Percentiles rank a stretch among this genome's conserved stretches.
Conservation (phyloP, 2,888 invertebrate genomes). For the Venustoraphidia nigricollis region DNA sequence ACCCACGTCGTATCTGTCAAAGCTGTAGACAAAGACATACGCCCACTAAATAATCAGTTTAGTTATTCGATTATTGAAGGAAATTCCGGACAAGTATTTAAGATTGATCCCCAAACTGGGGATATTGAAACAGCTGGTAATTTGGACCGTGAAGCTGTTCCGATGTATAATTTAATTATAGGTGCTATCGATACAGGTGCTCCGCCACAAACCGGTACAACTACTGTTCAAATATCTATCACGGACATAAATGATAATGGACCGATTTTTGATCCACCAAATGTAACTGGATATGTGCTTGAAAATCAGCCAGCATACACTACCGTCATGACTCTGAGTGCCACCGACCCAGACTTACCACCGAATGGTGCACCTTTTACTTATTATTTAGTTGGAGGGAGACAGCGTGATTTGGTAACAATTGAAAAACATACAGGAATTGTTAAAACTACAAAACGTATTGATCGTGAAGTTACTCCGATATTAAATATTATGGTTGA, state of each 20-base stretch:
- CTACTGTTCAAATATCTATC: constrained; percentile 63
- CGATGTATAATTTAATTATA: constrained; percentile 58
- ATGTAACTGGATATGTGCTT: constrained; percentile 58
- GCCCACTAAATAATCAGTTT: constrained; percentile 82
- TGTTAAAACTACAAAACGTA: constrained; percentile 57
- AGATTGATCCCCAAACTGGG: constrained; percentile 74
- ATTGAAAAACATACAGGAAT: constrained; percentile 69
- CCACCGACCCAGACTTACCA: constrained; percentile 77
- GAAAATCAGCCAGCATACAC: constrained; percentile 81
- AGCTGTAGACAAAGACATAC: constrained; percentile 82
- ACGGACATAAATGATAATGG: constrained; percentile 89
- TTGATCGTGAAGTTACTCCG: constrained; percentile 71
- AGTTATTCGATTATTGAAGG: constrained; percentile 79
- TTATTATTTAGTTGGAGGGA: constrained; percentile 63
- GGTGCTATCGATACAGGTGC: constrained; percentile 80
- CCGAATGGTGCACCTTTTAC: constrained; percentile 85
- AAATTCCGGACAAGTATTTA: constrained; percentile 69
- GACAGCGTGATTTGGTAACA: constrained; percentile 57
- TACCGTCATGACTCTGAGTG: constrained; percentile 68
- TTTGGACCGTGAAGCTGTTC: constrained; percentile 67
- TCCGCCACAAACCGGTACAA: constrained; percentile 85
- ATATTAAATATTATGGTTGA: constrained; percentile 60
- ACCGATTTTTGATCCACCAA: constrained; percentile 60
- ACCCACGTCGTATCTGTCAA: constrained; percentile 61
- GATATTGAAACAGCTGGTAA: constrained; percentile 60